Conservation (phyloP, 1,140 invertebrate species). For the Caenorhabditis elegans region DNA sequence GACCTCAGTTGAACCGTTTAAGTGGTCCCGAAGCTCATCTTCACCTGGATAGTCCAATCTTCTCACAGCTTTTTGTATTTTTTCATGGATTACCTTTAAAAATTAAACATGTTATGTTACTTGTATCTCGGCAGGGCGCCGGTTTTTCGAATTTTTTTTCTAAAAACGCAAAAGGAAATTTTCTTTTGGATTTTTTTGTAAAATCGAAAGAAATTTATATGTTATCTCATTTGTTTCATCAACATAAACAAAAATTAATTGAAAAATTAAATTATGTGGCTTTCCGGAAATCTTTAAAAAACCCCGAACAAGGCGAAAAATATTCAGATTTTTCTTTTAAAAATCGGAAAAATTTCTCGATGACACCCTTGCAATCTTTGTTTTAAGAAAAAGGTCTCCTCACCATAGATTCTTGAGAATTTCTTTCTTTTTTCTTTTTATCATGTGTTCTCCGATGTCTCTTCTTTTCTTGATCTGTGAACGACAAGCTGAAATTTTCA, state of each 20-base stretch:
- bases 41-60: neutral
- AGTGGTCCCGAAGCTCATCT: neutral
- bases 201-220: neutral
- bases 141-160: too few species aligned
- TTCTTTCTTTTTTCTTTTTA: neutral
- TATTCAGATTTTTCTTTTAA: too few species aligned
- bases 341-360: too few species aligned
- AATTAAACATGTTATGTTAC: neutral
- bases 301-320: too few species aligned
- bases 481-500: neutral
- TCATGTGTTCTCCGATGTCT: neutral
- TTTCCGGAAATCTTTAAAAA: too few species aligned
- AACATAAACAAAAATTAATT: too few species aligned
- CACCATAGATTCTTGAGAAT: neutral
- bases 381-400: too few species aligned
- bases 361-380: too few species aligned
- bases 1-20: neutral
- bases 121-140: too few species aligned
- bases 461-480: neutral
- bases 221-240: neutral
- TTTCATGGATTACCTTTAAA: neutral
- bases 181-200: neutral
- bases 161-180: too few species aligned
- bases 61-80: neutral
- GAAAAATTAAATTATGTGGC: too few species aligned